phyloP scores from a whole-genome alignment of 1,140 invertebrate genomes.

The Drosophila neocordata region DNA sequence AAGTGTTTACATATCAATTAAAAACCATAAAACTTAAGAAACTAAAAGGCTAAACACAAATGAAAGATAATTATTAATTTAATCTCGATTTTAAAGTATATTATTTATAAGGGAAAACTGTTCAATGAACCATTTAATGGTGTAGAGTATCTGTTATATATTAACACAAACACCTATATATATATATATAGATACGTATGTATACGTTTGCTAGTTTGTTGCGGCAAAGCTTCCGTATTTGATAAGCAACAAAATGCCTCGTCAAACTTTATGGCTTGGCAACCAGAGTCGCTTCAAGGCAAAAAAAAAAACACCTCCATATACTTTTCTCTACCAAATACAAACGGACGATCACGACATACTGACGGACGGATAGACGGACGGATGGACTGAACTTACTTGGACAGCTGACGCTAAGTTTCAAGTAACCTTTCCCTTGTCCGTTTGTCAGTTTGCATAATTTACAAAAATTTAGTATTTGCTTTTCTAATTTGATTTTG shows the following conservation, averaged over 20 bases:
- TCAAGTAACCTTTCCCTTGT: conserved; percentile 27
- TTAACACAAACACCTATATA: neutral
- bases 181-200: neutral
- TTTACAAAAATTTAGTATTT: conserved; percentile 65
- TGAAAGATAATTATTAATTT: no score
- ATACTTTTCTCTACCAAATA: conserved; percentile 6
- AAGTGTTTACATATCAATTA: no score
- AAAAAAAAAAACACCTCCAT: conserved; percentile 4
- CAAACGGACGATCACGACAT: neutral
- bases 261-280: conserved; percentile 30
- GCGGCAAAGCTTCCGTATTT: conserved; percentile 70
- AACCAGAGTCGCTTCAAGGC: neutral
- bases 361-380: neutral
- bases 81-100: no score
- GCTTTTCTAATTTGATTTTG: conserved; percentile 72
- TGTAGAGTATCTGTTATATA: neutral
- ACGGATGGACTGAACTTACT: neutral
- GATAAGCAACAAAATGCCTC: conserved; percentile 46
- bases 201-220: conserved; percentile 38
- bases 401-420: neutral
- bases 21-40: no score
- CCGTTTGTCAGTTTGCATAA: conserved; percentile 38
- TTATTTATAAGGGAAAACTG: no score
- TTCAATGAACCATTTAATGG: neutral
- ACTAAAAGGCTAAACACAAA: no score